Evolutionary conservation across 2,888 invertebrate species (phyloP).

Genomic region (Eutolmus rufibarbis): DNA sequence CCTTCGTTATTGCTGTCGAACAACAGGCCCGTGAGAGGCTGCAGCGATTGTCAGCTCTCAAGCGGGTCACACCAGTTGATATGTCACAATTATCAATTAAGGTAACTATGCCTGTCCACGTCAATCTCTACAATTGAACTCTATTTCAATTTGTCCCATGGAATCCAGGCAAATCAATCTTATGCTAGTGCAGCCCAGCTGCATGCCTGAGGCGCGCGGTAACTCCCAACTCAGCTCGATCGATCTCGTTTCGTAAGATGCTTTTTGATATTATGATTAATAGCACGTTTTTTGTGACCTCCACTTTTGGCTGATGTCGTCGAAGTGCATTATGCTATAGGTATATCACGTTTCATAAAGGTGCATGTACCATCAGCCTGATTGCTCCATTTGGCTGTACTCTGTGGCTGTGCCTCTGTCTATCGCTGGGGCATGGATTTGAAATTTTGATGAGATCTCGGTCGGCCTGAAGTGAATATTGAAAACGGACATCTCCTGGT

Average conservation of each 20-base stretch:
- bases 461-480: background rate
- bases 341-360: background rate
- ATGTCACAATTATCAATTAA: slow-evolving; percentile 89
- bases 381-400: background rate
- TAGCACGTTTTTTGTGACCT: background rate
- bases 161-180: background rate
- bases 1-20: slow-evolving; percentile 97
- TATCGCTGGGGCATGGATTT: background rate
- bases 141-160: background rate
- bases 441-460: slow-evolving; percentile 20
- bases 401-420: background rate
- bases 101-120: slow-evolving; percentile 64
- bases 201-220: background rate
- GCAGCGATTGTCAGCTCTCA: slow-evolving; percentile 90
- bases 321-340: background rate
- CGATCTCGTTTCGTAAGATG: background rate
- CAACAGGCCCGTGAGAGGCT: slow-evolving; percentile 92
- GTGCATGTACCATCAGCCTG: background rate
- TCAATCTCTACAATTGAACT: background rate
- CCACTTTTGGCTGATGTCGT: background rate
- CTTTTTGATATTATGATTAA: slow-evolving; percentile 23
- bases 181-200: background rate
- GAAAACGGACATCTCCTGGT: background rate
- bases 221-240: background rate
- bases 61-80: slow-evolving; percentile 91